Base-by-base conservation (phyloP, 2,888 invertebrate species). In the Ennomos erosarius region DNA sequence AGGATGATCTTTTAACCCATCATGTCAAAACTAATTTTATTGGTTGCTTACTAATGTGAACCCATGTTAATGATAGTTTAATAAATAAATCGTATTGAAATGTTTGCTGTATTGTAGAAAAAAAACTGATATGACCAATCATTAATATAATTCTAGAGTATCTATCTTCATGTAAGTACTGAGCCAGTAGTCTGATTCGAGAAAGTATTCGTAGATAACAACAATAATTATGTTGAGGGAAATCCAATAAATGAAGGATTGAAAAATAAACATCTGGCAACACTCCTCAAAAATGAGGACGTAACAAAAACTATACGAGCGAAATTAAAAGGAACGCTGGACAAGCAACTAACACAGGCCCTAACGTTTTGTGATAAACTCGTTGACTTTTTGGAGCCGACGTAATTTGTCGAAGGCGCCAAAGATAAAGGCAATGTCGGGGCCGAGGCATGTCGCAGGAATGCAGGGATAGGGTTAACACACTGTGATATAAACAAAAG, bases 341-440 rank as follows among this genome's bases (percentile, higher is more conserved):
- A 87, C 89, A 87, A 85, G 84, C 89, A 83, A 85, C 87, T 85
- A 87, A 78, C 81, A 68, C 62, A 56, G 79, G 62, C 79, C 78
- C 86, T 85, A 88, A 88, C 84, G 81, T 83, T 82, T 78, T 82
- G 76, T 84, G 90, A 90, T 90, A 91, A 89, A 82, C 79, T 78
- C 74, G 80, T 82, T 78, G 81, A 78, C 82, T 87, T 88, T 88
- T 87, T 84, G 85, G 88, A 72, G 76, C 84, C 87, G 86, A 81
- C 84, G 86, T 90, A 90, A 90, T 91, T 90, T 90, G 91, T 91
- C 89, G 87, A 80, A 90, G 91, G 91, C 90, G 91, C 91, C 90
- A 81, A 77, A 85, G 90, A 90, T 91, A 91, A 90, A 88, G 84
- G 79, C 82, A 81, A 79, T 70, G 69, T 74, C 73, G 78, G 76